Evolutionary conservation across 2,888 invertebrate genomes (phyloP), one percentile per base, ranked within the genome.

Genomic region (Brachyptera risi): DNA sequence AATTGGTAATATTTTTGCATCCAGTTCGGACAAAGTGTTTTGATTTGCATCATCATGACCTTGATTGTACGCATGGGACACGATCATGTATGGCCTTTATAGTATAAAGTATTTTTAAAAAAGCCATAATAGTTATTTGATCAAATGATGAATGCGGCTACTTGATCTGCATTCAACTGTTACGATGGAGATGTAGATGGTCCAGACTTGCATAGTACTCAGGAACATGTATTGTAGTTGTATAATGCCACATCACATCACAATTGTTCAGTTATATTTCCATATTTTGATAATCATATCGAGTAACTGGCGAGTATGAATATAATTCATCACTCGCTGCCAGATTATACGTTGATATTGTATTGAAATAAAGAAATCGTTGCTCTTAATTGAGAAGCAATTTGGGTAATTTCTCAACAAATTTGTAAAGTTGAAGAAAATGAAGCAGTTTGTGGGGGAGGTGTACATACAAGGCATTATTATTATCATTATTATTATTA

Each of bases 331-430:
- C 23, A 5, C 37, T 19, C 50, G 15, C 2, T 51, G 17, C 19
- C 35, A 54, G 21, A 19, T 19, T 37, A 7, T 5, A 31, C 19
- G 5, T 35, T 54, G 54, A 54, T 54, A 54, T 54, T 19, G 54
- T 35, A 54, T 54, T 54, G 54, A 54, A 54, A 54, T 54, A 35
- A 31, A 54, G 54, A 54, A 54, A 19, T 17, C n/a, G n/a, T n/a
- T n/a, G n/a, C n/a, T n/a, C n/a, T n/a, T n/a, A n/a, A n/a, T n/a
- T n/a, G n/a, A n/a, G n/a, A n/a, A n/a, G n/a, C n/a, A n/a, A n/a
- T n/a, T n/a, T n/a, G n/a, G n/a, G n/a, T n/a, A n/a, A n/a, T n/a
- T n/a, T n/a, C n/a, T n/a, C n/a, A n/a, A n/a, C n/a, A n/a, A n/a
- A n/a, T n/a, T n/a, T n/a, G n/a, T n/a, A n/a, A 27, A 27, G 49